Evolutionary conservation across 2,113 vertebrate genomes (phyloP).

Genomic region (Lampris incognitus): DNA sequence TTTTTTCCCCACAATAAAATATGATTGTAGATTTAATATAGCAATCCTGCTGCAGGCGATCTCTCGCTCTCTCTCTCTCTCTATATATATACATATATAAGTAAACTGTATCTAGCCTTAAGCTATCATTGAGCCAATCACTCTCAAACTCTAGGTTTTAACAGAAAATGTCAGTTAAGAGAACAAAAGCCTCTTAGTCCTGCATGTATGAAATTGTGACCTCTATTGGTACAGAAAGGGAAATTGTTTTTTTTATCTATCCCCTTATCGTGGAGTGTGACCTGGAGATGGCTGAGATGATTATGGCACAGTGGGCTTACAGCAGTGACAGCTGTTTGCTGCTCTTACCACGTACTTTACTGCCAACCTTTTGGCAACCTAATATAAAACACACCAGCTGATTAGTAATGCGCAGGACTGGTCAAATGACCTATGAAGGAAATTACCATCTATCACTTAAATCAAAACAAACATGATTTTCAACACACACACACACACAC

Average conservation of each 20-base stretch:
- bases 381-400: slow-evolving; percentile 4
- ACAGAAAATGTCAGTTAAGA: slow-evolving; percentile 30
- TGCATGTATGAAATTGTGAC: slow-evolving; percentile 46
- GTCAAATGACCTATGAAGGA: slow-evolving; percentile 6
- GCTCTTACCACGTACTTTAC: slow-evolving; percentile 36
- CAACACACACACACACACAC: too few species aligned
- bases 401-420: background rate
- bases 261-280: slow-evolving; percentile 22
- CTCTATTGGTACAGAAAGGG: slow-evolving; percentile 53
- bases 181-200: slow-evolving; percentile 28
- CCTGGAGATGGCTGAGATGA: slow-evolving; percentile 41
- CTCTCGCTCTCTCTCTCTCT: too few species aligned
- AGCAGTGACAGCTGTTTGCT: slow-evolving; percentile 45
- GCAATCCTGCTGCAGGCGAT: background rate
- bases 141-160: background rate
- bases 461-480: too few species aligned
- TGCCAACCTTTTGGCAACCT: slow-evolving; percentile 24
- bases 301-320: slow-evolving; percentile 53
- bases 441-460: background rate
- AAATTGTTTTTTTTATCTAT: slow-evolving; percentile 10
- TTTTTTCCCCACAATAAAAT: slow-evolving; percentile 65
- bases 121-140: background rate
- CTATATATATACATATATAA: background rate
- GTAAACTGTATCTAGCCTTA: background rate
- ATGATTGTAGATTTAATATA: background rate